Evolutionary conservation across 2,797 vertebrate genomes (phyloP).

Genomic region (Cephalopachus bancanus): DNA sequence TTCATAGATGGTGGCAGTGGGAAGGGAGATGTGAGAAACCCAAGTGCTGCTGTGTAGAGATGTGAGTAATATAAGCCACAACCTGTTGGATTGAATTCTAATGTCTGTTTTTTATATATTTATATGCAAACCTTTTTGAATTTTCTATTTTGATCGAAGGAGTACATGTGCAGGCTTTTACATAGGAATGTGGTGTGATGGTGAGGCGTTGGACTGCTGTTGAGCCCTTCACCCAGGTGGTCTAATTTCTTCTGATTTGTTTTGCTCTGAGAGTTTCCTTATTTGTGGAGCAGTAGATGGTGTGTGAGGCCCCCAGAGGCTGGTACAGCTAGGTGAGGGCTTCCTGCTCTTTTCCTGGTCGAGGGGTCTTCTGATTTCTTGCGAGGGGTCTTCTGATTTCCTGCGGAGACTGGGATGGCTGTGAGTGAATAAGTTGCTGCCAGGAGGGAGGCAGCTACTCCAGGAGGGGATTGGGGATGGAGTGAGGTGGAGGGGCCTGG

Average conservation of each 20-base stretch:
- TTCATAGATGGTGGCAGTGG: neutral
- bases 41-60: neutral
- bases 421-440: too few relatives aligned
- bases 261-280: neutral
- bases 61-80: neutral
- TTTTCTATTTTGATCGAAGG: too few relatives aligned
- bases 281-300: neutral
- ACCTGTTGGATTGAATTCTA: neutral
- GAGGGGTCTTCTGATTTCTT: neutral
- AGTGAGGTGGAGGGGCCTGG: neutral
- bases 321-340: neutral
- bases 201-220: too few relatives aligned
- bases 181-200: too few relatives aligned
- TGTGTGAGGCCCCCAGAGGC: neutral
- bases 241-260: neutral
- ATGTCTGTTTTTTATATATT: neutral
- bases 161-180: too few relatives aligned
- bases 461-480: rapidly evolving
- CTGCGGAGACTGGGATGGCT: neutral
- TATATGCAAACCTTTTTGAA: neutral
- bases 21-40: neutral
- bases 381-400: neutral
- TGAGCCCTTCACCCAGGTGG: too few relatives aligned
- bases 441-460: neutral
- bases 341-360: neutral